Evolutionary conservation across 1,140 invertebrate genomes (phyloP), one percentile per base, ranked within the genome.

Genomic region (Drosophila tsacasi): DNA sequence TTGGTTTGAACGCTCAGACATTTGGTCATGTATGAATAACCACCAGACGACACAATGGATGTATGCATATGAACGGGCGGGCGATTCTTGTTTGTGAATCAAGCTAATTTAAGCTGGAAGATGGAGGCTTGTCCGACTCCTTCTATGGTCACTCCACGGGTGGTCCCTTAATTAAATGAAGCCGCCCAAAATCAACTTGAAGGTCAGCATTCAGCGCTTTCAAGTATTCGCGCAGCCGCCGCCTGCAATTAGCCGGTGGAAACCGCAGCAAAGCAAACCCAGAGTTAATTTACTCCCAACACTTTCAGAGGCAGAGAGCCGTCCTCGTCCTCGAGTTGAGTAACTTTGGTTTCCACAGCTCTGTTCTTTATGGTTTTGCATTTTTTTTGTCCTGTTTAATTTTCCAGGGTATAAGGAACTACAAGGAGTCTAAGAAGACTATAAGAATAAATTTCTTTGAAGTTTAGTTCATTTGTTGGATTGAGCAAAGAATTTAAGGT

Each of bases 261-360:
- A 89, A 81, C 83, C 83, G 42, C 84, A 68, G 52, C 61, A 77
- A 81, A 87, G 75, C 72, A 77, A 64, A 80, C 65, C 13, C 50
- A 80, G 77, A 87, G 80, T 87, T 87, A 87, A 87, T 87, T 89
- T 89, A 89, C 75, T 85, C 17, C 65, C 79, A 67, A 68, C 76
- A 76, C 81, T 81, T 65, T 42, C 40, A 39, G 23, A 54, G 47
- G 25, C 32, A 60, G 15, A 23, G 54, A 57, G 42, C 72, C 66
- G 37, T 76, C 68, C 60, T 57, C 54, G 54, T 39, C 54, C 60
- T 68, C 30, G 23, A 66, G 54, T 42, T 81, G 77, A 89, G 64
- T 75, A 87, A 89, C 72, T 81, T 44, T 37, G 25, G 42, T 30
- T 61, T 59, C 47, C 19, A 54, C 44, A 47, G 39, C 40, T 39